Percentiles rank a stretch among this genome's conserved stretches.
phyloP scores from a whole-genome alignment of 2,797 vertebrate species.

The Cryptoblepharus egeriae region DNA sequence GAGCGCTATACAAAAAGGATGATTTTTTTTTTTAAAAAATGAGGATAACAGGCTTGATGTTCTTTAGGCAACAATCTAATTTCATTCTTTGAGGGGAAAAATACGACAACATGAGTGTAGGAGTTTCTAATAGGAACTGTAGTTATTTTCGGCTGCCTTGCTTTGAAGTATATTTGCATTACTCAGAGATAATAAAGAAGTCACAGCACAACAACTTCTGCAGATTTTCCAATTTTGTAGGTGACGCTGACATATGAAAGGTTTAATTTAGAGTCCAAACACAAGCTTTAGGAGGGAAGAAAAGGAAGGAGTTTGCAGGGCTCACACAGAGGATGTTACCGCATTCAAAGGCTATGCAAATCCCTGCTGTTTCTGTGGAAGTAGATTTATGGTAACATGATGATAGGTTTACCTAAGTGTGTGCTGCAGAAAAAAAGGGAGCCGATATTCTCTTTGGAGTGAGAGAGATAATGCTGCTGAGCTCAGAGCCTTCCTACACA shows the following conservation, averaged over 20 bases:
- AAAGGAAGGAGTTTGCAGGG: background rate
- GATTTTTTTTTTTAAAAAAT: background rate
- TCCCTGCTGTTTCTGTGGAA: conserved; percentile 17
- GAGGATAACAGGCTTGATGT: background rate
- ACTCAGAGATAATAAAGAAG: conserved; percentile 41
- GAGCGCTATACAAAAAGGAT: background rate
- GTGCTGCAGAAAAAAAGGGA: background rate
- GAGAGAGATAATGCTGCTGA: conserved; percentile 19
- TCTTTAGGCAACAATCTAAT: conserved; percentile 12
- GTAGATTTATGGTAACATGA: conserved; percentile 38
- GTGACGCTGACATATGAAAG: conserved; percentile 20
- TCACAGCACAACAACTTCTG: conserved; percentile 28
- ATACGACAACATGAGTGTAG: background rate
- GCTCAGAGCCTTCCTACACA: background rate
- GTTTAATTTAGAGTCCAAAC: conserved; percentile 38
- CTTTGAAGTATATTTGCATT: conserved; percentile 34
- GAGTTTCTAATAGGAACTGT: conserved; percentile 19
- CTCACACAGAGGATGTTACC: background rate
- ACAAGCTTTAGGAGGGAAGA: background rate
- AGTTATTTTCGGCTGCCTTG: conserved; percentile 19
- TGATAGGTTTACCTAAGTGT: conserved; percentile 11
- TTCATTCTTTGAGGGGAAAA: background rate
- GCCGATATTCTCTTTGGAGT: conserved; percentile 9
- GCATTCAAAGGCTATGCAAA: conserved; percentile 9
- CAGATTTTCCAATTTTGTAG: conserved; percentile 38